Evolutionary conservation across 2,888 invertebrate species (phyloP).

Genomic region (Hypselothyrea guttata): DNA sequence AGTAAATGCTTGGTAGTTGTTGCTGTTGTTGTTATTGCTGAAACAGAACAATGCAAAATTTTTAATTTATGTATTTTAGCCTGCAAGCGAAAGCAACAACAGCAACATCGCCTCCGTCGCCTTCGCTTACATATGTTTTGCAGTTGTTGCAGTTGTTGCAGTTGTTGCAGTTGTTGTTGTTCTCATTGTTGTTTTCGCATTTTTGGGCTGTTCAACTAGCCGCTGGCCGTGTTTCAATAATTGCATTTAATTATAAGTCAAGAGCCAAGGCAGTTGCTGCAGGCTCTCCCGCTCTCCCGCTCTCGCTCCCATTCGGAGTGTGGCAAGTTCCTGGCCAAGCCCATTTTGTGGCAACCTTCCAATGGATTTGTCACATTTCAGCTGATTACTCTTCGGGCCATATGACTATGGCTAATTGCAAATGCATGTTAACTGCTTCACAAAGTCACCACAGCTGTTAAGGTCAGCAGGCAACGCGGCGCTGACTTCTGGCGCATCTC

Average conservation of each 20-base stretch:
- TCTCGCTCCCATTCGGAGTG: not conserved
- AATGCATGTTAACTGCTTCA: constrained; percentile 60
- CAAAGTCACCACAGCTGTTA: constrained; percentile 49
- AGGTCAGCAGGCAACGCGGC: constrained; percentile 51
- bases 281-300: constrained; percentile 21
- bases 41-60: constrained; percentile 78
- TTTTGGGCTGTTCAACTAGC: constrained; percentile 49
- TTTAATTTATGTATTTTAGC: constrained; percentile 78
- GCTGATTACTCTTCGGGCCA: constrained; percentile 18
- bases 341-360: constrained; percentile 51
- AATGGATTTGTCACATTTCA: constrained; percentile 63
- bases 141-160: constrained; percentile 42
- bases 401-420: constrained; percentile 59
- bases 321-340: constrained; percentile 50
- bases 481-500: constrained; percentile 55
- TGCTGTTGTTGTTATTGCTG: constrained; percentile 39
- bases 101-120: constrained; percentile 39
- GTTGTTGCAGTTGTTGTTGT: constrained; percentile 35
- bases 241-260: constrained; percentile 80
- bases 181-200: constrained; percentile 23
- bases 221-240: constrained; percentile 77
- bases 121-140: constrained; percentile 64
- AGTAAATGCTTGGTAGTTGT: constrained; percentile 54
- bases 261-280: constrained; percentile 36
- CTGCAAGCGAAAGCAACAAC: constrained; percentile 46